These are phyloP conservation scores for Therioaphis trifolii DNA, from an alignment of 2,888 invertebrate genomes.

Conservation along the genomic window DNA sequence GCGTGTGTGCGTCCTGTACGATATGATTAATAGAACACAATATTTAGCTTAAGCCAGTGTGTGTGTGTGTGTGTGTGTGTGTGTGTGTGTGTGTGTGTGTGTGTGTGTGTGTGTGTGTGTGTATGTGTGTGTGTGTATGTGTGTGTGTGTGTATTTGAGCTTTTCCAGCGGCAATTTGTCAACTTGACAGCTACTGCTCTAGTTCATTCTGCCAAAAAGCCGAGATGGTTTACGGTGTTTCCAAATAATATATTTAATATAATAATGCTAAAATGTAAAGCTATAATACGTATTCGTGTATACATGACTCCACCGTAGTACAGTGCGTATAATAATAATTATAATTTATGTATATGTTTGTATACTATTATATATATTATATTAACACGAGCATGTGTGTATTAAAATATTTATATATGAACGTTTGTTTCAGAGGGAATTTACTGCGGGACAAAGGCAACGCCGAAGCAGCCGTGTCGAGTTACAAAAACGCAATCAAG, in stretches of 20 bases:
- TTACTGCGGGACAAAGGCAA: conserved; percentile 89
- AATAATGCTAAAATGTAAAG: not conserved
- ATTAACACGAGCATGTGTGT: no score
- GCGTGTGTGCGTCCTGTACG: not conserved
- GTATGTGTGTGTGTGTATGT: not conserved
- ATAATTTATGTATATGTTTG: not conserved
- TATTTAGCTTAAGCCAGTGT: conserved; percentile 32
- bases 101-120: not conserved
- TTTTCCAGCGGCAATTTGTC: conserved; percentile 59
- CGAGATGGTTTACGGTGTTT: conserved; percentile 18
- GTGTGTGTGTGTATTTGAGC: conserved; percentile 11
- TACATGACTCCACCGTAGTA: not conserved
- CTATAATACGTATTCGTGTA: not conserved
- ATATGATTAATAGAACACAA: conserved; percentile 56
- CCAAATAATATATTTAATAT: not conserved
- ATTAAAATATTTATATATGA: not conserved
- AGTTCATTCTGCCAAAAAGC: conserved; percentile 47
- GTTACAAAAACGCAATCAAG: conserved; percentile 91
- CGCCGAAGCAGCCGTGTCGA: conserved; percentile 87
- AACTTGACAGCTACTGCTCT: conserved; percentile 55
- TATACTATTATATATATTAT: not conserved
- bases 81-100: not conserved
- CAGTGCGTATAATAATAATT: not conserved
- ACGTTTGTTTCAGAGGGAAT: conserved; percentile 83
- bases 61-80: no score